Evolutionary conservation across 2,888 invertebrate genomes (phyloP).

Genomic region (Monoplex corrugatus): DNA sequence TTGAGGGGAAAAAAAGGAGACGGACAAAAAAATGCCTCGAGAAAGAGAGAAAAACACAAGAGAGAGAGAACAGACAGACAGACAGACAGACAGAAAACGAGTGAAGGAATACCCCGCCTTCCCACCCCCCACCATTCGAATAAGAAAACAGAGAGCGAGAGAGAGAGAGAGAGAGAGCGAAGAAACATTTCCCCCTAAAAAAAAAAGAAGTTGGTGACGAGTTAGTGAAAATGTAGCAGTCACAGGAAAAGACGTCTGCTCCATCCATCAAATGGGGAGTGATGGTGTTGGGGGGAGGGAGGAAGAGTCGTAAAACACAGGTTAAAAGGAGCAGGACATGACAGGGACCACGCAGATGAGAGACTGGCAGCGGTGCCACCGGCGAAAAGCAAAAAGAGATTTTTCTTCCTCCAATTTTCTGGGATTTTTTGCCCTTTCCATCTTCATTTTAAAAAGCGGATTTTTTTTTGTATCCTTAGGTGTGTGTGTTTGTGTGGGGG

Average conservation of each 20-base stretch:
- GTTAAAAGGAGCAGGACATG: not conserved
- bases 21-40: no score
- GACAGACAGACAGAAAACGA: not conserved
- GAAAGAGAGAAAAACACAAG: not conserved
- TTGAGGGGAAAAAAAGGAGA: no score
- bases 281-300: no score
- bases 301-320: constrained; percentile 38
- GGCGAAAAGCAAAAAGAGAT: not conserved
- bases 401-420: no score
- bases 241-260: constrained; percentile 1
- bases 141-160: not conserved
- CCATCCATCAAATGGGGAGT: constrained; percentile 44
- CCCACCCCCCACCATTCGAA: no score
- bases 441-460: no score
- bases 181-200: not conserved
- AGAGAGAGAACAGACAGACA: not conserved
- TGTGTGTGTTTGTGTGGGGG: no score
- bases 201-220: not conserved
- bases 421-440: no score
- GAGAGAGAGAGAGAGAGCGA: not conserved
- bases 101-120: not conserved
- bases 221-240: constrained; percentile 39
- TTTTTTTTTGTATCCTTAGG: no score
- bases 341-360: not conserved
- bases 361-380: not conserved